Base-by-base conservation (phyloP, 92 coral and sea anemone species). In the Porites cylindrica region DNA sequence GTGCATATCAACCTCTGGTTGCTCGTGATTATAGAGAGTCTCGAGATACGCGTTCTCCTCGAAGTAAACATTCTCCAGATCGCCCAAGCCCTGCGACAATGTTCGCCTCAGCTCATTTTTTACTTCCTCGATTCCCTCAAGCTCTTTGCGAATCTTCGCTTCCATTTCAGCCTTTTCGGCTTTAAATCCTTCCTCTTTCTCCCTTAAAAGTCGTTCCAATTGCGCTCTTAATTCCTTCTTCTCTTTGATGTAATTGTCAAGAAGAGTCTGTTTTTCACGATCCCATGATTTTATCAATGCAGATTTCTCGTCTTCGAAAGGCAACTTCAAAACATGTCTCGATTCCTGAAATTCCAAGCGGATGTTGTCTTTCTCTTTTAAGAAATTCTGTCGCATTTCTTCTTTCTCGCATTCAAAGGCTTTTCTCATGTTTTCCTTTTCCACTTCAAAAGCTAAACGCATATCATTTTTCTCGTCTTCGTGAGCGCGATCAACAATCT, bases 1-100 rank as follows among this genome's bases (percentile, higher is more conserved):
- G 81, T 95, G 96, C 95, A 91, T 95, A 66, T 96, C 99, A 9
- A 95, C 99, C 79, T 96, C 99, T 26, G 97, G 94, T 19, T 95
- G 96, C 52, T 96, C 99, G 59, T 90, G 81, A 29, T 94, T 94
- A 59, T 82, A 92, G 52, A 88, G 87, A 8, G 89, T 84, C 60
- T 94, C 98, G 11, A 96, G 79, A 29, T 75, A 66, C 12, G 91
- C 92, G 50, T 92, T 90, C 80, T 96, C 99, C 51, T 94, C 96
- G 72, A 93, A 91, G 84, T 96, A 96, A 77, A 96, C 88, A 66
- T 91, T 91, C 51, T 95, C 99, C 59, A 96, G 86, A 72, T 95
- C 98, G 13, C 98, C 96, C 10, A 96, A 89, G 20, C 98, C 94
- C 75, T 94, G 86, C 5, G 88, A 87, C 75, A 97, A 88, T 6